Base-by-base conservation (phyloP, 2,113 vertebrate species). In the Promerops cafer region DNA sequence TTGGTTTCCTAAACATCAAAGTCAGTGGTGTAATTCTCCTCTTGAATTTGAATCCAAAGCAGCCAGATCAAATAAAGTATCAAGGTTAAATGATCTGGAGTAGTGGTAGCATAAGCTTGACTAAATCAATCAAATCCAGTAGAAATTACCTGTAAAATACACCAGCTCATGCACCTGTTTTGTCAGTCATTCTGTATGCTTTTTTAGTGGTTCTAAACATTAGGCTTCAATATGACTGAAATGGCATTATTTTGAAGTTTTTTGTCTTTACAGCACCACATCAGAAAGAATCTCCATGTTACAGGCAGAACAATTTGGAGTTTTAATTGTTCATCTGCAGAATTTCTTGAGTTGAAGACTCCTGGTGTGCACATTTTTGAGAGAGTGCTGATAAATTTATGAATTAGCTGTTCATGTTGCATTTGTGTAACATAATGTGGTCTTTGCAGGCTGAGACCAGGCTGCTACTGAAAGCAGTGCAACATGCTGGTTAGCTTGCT, bases 311-410 rank as follows among this genome's bases (percentile, higher is more conserved):
- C 23, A 26, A 3, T 5, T 40, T 49, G 15, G 20, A 12, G 1
- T 53, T 86, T 52, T 42, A 39, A 21, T 60, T 8, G 64, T 68
- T 44, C 4, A 11, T 35, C 30, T 71, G 17, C 10, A 17, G 31
- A 71, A 22, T 30, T 75, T 74, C 45, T 39, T 39, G 19, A 65
- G 27, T 39, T 47, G 39, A 74, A 42, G 23, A 17, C 21, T 35
- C 70, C n/a, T 22, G 10, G 22, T 18, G 6, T 49, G 22, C 15
- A 18, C 1, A 1, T 79, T n/a, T 35, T 1, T 0, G 30, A 33
- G 45, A 33, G 17, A 44, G 68, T 6, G 28, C 20, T 31, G 49
- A 45, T 27, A 28, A 1, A 50, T 24, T n/a, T 47, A n/a, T 77
- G 53, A 76, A 42, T 75, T 61, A 61, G 37, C 12, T 74, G 50